Percentiles rank a stretch among this genome's conserved stretches.
Conservation (phyloP, 2,113 vertebrate species). For the Dasyprocta punctata region DNA sequence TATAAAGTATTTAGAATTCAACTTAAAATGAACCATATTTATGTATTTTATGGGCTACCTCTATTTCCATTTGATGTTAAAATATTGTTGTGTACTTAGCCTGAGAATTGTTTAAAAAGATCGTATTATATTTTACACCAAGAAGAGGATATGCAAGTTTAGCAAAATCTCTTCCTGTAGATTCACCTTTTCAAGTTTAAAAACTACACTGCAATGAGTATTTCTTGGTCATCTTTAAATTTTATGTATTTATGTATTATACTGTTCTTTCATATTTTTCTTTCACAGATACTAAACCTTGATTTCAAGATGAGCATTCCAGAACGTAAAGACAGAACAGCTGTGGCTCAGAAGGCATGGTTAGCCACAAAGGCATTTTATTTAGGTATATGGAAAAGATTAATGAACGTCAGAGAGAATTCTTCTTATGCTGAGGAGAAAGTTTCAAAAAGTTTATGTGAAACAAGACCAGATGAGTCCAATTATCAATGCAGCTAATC, state of each 20-base stretch:
- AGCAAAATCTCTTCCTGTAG: not conserved
- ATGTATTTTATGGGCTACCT: not conserved
- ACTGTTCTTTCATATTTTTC: not conserved
- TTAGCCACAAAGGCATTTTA: not conserved
- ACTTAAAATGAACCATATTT: not conserved
- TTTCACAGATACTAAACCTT: not conserved
- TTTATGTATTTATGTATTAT: not conserved
- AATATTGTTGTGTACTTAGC: not conserved
- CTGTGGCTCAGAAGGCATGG: not conserved
- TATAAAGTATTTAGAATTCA: not conserved
- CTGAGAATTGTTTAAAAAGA: not conserved
- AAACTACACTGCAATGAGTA: not conserved
- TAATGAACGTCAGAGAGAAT: constrained; percentile 24
- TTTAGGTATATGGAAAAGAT: constrained; percentile 26
- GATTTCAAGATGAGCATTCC: not conserved
- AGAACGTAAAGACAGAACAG: not conserved
- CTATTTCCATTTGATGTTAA: not conserved
- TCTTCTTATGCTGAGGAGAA: not conserved
- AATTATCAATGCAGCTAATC: not conserved
- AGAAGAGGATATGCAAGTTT: not conserved
- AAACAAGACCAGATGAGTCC: not conserved
- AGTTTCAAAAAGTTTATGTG: constrained; percentile 3
- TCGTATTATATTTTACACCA: not conserved
- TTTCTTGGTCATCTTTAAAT: not conserved
- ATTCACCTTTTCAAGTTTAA: not conserved